Evolutionary conservation across 1,140 invertebrate genomes (phyloP).

Genomic region (Melipona quadrifasciata): DNA sequence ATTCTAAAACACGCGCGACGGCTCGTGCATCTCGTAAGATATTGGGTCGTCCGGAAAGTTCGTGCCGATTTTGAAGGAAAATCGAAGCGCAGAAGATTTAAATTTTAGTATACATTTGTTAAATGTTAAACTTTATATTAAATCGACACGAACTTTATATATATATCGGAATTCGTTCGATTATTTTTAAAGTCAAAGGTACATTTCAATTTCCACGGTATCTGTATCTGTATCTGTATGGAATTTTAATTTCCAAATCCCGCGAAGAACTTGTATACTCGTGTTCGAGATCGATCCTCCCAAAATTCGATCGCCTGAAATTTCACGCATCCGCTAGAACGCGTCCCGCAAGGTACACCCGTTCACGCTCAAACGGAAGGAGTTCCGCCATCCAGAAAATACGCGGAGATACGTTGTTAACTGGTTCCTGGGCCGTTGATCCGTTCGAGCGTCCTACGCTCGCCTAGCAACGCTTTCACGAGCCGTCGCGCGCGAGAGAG

Average conservation of each 20-base stretch:
- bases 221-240: background rate
- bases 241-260: background rate
- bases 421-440: slow-evolving; percentile 33
- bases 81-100: too few relatives aligned
- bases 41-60: too few relatives aligned
- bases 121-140: too few relatives aligned
- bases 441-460: slow-evolving; percentile 48
- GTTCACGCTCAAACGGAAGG: background rate
- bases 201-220: background rate
- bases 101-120: too few relatives aligned
- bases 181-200: background rate
- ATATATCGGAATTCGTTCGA: too few relatives aligned
- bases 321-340: background rate
- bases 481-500: background rate
- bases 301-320: background rate
- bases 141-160: too few relatives aligned
- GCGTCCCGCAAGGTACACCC: background rate
- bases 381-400: background rate
- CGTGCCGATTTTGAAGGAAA: too few relatives aligned
- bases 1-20: too few relatives aligned
- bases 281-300: background rate
- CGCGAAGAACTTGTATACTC: background rate
- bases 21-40: too few relatives aligned
- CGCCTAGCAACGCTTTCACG: slow-evolving; percentile 45
- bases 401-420: background rate